phyloP scores from a whole-genome alignment of 2,113 vertebrate genomes.

The Leptocoma aspasia region DNA sequence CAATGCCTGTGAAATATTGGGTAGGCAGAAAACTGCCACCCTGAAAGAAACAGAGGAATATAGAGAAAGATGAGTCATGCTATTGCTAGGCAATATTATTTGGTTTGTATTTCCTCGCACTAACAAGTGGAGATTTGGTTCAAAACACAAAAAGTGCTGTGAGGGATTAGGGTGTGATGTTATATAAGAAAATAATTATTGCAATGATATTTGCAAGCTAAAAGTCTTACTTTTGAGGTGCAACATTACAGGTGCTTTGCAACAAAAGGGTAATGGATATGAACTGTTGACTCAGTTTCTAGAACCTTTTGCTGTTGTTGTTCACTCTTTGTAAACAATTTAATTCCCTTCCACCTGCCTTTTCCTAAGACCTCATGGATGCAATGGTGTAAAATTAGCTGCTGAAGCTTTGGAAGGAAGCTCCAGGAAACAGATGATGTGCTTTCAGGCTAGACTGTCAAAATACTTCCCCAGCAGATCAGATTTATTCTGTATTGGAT shows the following conservation, averaged over 20 bases:
- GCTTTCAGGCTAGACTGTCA: conserved; percentile 43
- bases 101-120: background rate
- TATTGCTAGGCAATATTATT: background rate
- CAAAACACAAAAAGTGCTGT: background rate
- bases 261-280: background rate
- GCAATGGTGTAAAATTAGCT: conserved; percentile 27
- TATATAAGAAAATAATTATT: background rate
- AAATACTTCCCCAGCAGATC: conserved; percentile 45
- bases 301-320: background rate
- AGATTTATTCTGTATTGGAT: conserved; percentile 47
- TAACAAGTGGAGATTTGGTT: background rate
- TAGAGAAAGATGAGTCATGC: background rate
- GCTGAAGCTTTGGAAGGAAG: conserved; percentile 29
- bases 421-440: conserved; percentile 51
- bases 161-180: background rate
- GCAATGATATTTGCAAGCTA: background rate
- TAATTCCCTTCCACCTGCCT: background rate
- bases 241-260: background rate
- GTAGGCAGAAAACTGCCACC: background rate
- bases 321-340: background rate
- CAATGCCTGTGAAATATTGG: background rate
- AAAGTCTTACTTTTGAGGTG: background rate
- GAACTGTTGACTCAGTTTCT: background rate
- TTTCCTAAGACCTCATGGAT: background rate
- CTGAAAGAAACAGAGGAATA: background rate